Evolutionary conservation across 2,888 invertebrate genomes (phyloP).

Genomic region (Erebia palarica): DNA sequence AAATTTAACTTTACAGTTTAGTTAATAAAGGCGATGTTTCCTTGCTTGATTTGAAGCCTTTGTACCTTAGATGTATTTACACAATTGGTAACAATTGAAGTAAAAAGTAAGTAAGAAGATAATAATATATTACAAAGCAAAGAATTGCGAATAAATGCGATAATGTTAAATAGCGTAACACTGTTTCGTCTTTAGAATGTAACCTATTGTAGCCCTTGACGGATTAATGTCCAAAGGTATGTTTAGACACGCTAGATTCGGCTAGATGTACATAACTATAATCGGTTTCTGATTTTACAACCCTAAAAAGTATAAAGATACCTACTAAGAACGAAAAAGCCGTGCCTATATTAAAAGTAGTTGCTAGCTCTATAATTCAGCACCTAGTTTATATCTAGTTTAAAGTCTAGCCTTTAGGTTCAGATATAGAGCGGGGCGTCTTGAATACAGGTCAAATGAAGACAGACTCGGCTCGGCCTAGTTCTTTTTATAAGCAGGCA

Average conservation of each 20-base stretch:
- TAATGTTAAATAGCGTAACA: conserved; percentile 8
- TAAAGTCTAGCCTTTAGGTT: conserved; percentile 9
- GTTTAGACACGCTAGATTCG: neutral
- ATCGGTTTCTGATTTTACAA: neutral
- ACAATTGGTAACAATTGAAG: conserved; percentile 28
- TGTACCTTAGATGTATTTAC: neutral
- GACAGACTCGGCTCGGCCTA: conserved; percentile 33
- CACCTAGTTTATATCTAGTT: conserved; percentile 9
- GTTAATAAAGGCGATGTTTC: neutral
- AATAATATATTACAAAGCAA: conserved; percentile 14
- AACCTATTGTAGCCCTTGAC: conserved; percentile 15
- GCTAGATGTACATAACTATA: too few species aligned
- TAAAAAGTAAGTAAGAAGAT: neutral
- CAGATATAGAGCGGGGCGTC: conserved; percentile 20
- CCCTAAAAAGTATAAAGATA: neutral
- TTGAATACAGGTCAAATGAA: conserved; percentile 32
- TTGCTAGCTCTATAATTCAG: conserved; percentile 8
- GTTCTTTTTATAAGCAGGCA: conserved; percentile 34
- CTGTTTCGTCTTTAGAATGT: conserved; percentile 16
- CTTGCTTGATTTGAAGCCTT: neutral
- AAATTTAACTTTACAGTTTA: neutral
- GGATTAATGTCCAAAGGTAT: neutral
- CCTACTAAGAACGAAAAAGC: neutral
- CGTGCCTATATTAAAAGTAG: neutral
- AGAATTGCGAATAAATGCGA: conserved; percentile 18